These are phyloP conservation scores for Pao palembangensis DNA, from an alignment of 2,113 vertebrate genomes.

Conservation along the genomic window DNA sequence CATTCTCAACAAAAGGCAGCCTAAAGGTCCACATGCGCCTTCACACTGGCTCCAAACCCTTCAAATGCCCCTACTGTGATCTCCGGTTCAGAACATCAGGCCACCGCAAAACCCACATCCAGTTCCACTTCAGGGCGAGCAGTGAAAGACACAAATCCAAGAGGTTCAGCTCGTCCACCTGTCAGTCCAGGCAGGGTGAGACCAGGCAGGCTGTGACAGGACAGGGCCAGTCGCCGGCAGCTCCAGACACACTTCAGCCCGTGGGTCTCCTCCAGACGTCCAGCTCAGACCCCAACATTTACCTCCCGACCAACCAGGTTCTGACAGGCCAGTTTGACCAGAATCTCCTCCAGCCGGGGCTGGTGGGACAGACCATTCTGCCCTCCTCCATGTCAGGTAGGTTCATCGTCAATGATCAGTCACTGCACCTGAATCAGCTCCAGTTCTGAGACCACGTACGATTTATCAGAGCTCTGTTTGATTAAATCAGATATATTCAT, in stretches of 20 bases:
- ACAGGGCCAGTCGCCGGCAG: constrained; percentile 69
- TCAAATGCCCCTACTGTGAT: constrained; percentile 96
- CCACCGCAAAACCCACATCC: constrained; percentile 97
- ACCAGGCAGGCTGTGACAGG: constrained; percentile 76
- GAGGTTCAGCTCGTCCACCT: constrained; percentile 74
- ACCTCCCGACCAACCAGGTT: constrained; percentile 87
- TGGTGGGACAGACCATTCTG: constrained; percentile 91
- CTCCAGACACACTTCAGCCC: constrained; percentile 77
- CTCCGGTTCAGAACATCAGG: constrained; percentile 95
- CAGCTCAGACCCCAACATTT: constrained; percentile 82
- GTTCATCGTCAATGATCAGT: not conserved
- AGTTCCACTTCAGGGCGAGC: constrained; percentile 84
- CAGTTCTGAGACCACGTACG: too few relatives aligned
- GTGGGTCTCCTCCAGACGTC: constrained; percentile 78
- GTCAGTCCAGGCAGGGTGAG: constrained; percentile 56
- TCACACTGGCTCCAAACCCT: constrained; percentile 96
- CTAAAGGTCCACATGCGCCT: constrained; percentile 99
- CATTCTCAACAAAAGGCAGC: constrained; percentile 97
- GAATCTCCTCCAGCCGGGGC: constrained; percentile 83
- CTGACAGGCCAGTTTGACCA: constrained; percentile 88
- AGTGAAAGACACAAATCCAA: constrained; percentile 80
- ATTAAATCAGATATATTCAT: too few relatives aligned
- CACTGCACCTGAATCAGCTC: too few relatives aligned
- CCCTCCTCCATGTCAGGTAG: constrained; percentile 93
- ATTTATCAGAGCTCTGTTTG: too few relatives aligned